Evolutionary conservation across 2,113 vertebrate species (phyloP).

Genomic region (Dolichallabes microphthalmus): DNA sequence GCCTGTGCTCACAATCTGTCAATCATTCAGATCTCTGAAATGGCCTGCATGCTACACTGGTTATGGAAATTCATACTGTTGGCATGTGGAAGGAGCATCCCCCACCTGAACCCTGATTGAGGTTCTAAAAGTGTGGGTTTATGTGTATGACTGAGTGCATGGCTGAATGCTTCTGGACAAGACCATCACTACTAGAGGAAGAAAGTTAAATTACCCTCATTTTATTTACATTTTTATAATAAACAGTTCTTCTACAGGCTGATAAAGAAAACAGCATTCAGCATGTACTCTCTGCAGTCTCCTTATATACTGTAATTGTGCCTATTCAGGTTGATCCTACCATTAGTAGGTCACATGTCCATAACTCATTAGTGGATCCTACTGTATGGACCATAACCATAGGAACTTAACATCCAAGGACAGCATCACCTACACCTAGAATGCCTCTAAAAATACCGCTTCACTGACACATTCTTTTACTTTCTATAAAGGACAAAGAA

Average conservation of each 20-base stretch:
- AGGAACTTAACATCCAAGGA: no score
- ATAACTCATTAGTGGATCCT: no score
- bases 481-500: not conserved
- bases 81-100: constrained; percentile 39
- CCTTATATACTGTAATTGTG: not conserved
- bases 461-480: not conserved
- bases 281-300: no score
- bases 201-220: not conserved
- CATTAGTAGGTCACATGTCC: not conserved
- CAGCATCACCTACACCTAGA: no score
- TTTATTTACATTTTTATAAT: no score
- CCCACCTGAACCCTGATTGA: constrained; percentile 28
- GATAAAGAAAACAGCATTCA: no score
- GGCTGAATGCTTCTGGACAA: not conserved
- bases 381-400: no score
- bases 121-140: not conserved
- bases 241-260: no score
- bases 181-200: not conserved
- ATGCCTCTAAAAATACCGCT: no score
- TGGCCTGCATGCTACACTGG: constrained; percentile 53
- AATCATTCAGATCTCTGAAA: constrained; percentile 65
- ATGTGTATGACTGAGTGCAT: not conserved
- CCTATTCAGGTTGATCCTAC: not conserved
- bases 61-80: constrained; percentile 62
- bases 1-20: constrained; percentile 67